Evolutionary conservation across 2,797 vertebrate genomes (phyloP).

Genomic region (Syndactyla subalaris): DNA sequence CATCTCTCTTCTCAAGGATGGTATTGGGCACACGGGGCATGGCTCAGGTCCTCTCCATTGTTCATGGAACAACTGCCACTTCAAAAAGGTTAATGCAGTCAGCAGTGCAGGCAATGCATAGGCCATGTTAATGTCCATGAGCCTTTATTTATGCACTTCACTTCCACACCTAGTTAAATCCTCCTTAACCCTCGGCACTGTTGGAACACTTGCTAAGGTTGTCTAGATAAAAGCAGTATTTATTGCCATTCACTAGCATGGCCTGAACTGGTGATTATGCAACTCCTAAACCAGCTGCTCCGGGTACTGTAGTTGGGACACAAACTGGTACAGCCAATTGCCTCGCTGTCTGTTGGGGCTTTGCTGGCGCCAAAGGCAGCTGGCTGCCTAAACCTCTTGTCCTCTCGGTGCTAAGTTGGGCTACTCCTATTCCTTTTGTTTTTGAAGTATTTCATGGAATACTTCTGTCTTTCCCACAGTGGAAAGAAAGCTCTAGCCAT

Average conservation of each 20-base stretch:
- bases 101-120: background rate
- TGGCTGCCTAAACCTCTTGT: background rate
- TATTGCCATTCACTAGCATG: background rate
- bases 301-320: background rate
- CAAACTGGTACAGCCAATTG: background rate
- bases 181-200: background rate
- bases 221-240: background rate
- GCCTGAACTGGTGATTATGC: background rate
- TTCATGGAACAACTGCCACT: background rate
- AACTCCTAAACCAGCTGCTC: background rate
- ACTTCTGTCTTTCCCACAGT: conserved; percentile 15
- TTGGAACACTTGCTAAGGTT: background rate
- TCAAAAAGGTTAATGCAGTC: background rate
- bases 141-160: background rate
- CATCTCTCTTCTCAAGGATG: background rate
- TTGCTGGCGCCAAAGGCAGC: background rate
- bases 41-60: background rate
- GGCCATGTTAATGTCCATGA: background rate
- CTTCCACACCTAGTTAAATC: conserved; percentile 2
- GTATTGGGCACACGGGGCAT: background rate
- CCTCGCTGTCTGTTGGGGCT: background rate
- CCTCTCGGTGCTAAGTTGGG: background rate
- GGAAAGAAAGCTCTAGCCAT: background rate
- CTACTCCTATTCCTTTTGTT: background rate
- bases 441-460: background rate